Conservation (phyloP, 2,797 vertebrate genomes). For the Acomys russatus region DNA sequence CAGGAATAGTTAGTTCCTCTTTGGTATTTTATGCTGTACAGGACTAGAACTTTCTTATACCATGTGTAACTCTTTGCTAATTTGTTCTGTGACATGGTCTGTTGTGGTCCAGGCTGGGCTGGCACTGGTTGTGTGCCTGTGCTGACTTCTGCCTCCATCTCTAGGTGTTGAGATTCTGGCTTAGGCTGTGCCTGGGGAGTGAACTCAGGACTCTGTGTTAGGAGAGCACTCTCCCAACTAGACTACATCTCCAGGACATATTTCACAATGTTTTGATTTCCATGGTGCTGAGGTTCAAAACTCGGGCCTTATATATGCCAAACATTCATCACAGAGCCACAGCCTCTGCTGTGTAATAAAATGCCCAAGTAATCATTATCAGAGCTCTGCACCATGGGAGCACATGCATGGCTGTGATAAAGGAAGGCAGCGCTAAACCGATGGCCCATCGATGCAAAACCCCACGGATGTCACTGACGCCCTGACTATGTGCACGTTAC, state of each 20-base stretch:
- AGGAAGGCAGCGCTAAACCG: conserved; percentile 7
- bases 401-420: background rate
- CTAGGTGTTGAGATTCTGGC: background rate
- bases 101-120: background rate
- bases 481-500: background rate
- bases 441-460: background rate
- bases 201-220: background rate
- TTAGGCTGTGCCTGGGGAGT: background rate
- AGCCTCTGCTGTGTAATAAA: background rate
- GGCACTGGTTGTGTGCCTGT: background rate
- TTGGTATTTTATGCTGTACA: background rate
- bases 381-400: background rate
- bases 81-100: background rate
- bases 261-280: background rate
- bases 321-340: too few relatives aligned
- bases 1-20: background rate
- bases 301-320: background rate
- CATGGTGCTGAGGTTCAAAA: background rate
- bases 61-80: background rate
- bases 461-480: too few relatives aligned
- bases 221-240: background rate
- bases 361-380: background rate
- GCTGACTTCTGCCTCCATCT: background rate
- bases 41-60: background rate
- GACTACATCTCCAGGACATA: background rate